Evolutionary conservation across 2,797 vertebrate species (phyloP).

Genomic region (Pseudocheirus occidentalis): DNA sequence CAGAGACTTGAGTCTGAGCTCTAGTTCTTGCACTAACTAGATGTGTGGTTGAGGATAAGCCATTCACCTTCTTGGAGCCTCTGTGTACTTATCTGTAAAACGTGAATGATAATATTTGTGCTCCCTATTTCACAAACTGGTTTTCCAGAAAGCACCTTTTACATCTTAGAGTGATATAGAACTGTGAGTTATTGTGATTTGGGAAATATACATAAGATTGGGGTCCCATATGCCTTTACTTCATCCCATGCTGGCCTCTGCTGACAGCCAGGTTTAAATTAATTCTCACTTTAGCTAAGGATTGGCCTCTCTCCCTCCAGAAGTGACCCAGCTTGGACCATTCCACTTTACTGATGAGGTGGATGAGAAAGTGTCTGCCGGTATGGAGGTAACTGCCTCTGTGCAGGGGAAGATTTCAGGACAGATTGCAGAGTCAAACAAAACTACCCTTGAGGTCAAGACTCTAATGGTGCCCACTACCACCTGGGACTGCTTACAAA

Average conservation of each 20-base stretch:
- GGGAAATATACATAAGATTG: too few relatives aligned
- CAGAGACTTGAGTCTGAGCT: not conserved
- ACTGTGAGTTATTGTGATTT: too few relatives aligned
- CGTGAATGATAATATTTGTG: not conserved
- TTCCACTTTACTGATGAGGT: too few relatives aligned
- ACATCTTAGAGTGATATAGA: not conserved
- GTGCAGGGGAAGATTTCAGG: slow-evolving; percentile 17
- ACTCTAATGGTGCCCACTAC: slow-evolving; percentile 14
- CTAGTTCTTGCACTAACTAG: not conserved
- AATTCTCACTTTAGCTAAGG: not conserved
- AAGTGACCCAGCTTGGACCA: too few relatives aligned
- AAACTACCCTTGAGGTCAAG: not conserved
- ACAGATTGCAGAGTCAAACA: accelerated
- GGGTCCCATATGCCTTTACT: too few relatives aligned
- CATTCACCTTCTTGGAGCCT: not conserved
- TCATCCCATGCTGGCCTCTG: too few relatives aligned
- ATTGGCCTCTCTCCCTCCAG: too few relatives aligned
- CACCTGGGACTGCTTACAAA: slow-evolving; percentile 50
- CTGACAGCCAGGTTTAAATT: too few relatives aligned
- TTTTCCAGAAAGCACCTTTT: not conserved
- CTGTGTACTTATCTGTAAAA: not conserved
- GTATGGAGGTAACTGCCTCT: not conserved
- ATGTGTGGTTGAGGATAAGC: not conserved
- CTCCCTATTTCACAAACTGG: not conserved
- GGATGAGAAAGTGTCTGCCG: too few relatives aligned